Evolutionary conservation across 2,113 vertebrate species (phyloP).

Genomic region (Protobothrops flavoviridis): DNA sequence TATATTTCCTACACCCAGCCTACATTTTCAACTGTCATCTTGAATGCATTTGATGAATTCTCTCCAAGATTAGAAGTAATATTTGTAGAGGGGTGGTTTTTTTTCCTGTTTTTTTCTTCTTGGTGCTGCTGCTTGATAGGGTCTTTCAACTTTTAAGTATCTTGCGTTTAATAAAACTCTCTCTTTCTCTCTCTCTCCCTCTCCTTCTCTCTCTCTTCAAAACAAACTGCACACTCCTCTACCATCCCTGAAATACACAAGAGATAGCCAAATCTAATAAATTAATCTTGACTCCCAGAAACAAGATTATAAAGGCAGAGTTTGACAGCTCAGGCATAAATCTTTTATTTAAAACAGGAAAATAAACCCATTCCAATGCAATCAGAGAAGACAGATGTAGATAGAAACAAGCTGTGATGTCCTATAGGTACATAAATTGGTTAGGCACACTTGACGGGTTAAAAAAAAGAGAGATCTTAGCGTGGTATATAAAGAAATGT

Average conservation of each 20-base stretch:
- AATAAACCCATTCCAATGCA: slow-evolving; percentile 69
- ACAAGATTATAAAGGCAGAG: slow-evolving; percentile 74
- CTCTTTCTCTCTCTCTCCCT: not conserved
- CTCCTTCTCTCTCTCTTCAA: not conserved
- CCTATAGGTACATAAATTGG: slow-evolving; percentile 49
- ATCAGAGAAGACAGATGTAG: slow-evolving; percentile 73
- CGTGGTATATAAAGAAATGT: slow-evolving; percentile 36
- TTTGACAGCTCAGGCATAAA: slow-evolving; percentile 75
- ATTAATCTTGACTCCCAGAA: slow-evolving; percentile 73
- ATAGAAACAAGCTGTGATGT: slow-evolving; percentile 64
- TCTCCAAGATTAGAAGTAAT: slow-evolving; percentile 36
- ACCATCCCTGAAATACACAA: slow-evolving; percentile 47
- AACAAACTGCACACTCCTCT: slow-evolving; percentile 37
- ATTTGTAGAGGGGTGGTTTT: not conserved
- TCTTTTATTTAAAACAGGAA: slow-evolving; percentile 79
- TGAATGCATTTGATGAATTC: slow-evolving; percentile 18
- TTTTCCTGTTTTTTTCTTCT: not conserved
- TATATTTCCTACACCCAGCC: slow-evolving; percentile 14
- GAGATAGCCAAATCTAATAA: slow-evolving; percentile 74
- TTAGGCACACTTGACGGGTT: slow-evolving; percentile 52
- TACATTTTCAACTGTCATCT: not conserved
- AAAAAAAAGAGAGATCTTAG: slow-evolving; percentile 65
- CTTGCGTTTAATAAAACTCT: slow-evolving; percentile 54
- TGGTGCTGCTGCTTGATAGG: slow-evolving; percentile 16
- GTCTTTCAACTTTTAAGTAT: not conserved